phyloP scores from a whole-genome alignment of 2,888 invertebrate species.

The Macaria liturata region DNA sequence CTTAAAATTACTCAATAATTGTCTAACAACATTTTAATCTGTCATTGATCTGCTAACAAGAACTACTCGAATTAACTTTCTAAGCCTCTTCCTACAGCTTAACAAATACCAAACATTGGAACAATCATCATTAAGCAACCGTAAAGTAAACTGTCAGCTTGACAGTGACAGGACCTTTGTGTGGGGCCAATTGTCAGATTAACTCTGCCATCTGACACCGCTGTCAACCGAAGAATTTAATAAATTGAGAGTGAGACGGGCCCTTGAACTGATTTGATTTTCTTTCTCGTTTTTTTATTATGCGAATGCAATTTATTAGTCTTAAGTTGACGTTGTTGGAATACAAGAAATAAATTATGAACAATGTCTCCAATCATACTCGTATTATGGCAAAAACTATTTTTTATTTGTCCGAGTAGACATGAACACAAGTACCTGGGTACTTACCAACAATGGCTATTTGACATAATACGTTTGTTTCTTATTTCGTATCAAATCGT shows the following conservation, averaged over 20 bases:
- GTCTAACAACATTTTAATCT: neutral
- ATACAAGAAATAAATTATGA: too few relatives aligned
- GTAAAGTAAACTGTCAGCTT: conserved; percentile 40
- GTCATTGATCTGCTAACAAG: conserved; percentile 12
- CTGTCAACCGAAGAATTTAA: conserved; percentile 60
- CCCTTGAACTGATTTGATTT: conserved; percentile 44
- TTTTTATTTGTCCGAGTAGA: too few relatives aligned
- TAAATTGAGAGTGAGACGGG: conserved; percentile 56
- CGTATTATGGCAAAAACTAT: too few relatives aligned
- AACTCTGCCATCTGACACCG: conserved; percentile 58
- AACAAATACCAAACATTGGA: conserved; percentile 40
- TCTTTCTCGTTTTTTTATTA: conserved; percentile 15
- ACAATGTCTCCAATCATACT: too few relatives aligned
- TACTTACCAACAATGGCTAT: too few relatives aligned
- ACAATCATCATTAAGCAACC: conserved; percentile 49
- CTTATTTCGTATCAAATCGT: too few relatives aligned
- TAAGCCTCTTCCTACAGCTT: conserved; percentile 25
- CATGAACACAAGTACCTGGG: too few relatives aligned
- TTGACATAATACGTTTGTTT: too few relatives aligned
- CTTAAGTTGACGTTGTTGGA: too few relatives aligned
- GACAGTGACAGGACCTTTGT: conserved; percentile 43
- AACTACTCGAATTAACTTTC: conserved; percentile 28
- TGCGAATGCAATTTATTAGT: conserved; percentile 8
- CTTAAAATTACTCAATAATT: neutral
- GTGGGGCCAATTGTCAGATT: conserved; percentile 65